Percentiles rank a stretch among this genome's conserved stretches.
Conservation (phyloP, 35 echinoderm and acorn worm genomes). For the Heliocidaris erythrogramma region DNA sequence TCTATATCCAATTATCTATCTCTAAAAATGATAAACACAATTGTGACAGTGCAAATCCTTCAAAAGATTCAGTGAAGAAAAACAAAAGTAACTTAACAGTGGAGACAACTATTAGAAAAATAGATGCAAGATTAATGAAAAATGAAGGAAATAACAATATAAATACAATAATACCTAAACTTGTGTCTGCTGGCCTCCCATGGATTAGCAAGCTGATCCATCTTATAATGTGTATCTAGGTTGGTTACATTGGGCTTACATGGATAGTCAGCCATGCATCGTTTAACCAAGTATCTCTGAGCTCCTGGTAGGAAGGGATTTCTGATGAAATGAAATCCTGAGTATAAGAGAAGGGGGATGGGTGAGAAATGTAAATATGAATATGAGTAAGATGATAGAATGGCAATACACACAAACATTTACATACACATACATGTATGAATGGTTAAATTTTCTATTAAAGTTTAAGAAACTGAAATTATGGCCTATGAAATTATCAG, state of each 20-base stretch:
- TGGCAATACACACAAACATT: neutral
- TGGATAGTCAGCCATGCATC: conserved; percentile 78
- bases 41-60: too few species aligned
- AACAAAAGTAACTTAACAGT: too few species aligned
- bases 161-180: neutral
- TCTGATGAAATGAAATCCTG: conserved; percentile 88
- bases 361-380: neutral
- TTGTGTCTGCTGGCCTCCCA: conserved; percentile 49
- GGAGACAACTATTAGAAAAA: too few species aligned
- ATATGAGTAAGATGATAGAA: neutral
- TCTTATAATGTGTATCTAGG: conserved; percentile 47
- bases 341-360: neutral
- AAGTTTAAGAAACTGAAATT: too few species aligned
- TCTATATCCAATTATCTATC: too few species aligned
- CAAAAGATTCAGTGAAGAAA: too few species aligned
- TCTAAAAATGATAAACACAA: too few species aligned
- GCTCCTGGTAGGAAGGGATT: conserved; percentile 77
- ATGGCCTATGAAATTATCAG: too few species aligned
- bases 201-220: conserved; percentile 10
- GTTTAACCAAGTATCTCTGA: conserved; percentile 91
- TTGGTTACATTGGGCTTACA: conserved; percentile 82
- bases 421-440: neutral
- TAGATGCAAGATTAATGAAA: too few species aligned
- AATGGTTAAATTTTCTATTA: too few species aligned
- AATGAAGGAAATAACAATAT: too few species aligned